Evolutionary conservation across 2,797 vertebrate species (phyloP).

Genomic region (Myripristis murdjan): DNA sequence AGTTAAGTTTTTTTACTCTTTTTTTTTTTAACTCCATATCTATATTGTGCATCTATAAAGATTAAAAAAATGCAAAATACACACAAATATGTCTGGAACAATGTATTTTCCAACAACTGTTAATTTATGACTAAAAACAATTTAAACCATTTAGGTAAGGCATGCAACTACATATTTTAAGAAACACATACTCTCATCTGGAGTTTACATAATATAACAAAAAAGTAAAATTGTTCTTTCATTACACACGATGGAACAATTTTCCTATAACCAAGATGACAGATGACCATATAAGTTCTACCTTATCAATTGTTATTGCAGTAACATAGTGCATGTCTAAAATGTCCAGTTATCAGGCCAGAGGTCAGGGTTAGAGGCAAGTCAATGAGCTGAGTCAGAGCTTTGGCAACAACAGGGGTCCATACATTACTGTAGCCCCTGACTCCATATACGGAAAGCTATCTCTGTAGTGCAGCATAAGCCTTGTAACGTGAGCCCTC

Average conservation of each 20-base stretch:
- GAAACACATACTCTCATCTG: constrained; percentile 6
- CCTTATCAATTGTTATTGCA: constrained; percentile 54
- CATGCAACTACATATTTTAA: background rate
- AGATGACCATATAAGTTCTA: constrained; percentile 56
- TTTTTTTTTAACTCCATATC: too few relatives aligned
- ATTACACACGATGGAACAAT: constrained; percentile 37
- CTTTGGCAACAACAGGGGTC: constrained; percentile 76
- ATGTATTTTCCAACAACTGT: background rate
- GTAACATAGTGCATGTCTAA: constrained; percentile 64
- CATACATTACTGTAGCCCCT: constrained; percentile 82
- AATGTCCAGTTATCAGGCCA: constrained; percentile 71
- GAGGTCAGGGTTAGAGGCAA: constrained; percentile 75
- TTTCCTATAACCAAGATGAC: constrained; percentile 59
- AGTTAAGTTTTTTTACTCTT: background rate
- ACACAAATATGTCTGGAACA: background rate
- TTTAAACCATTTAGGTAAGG: background rate
- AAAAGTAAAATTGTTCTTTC: constrained; percentile 12
- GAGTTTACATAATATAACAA: background rate
- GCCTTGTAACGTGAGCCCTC: constrained; percentile 83
- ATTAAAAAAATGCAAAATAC: too few relatives aligned
- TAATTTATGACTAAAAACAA: too few relatives aligned
- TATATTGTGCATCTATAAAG: too few relatives aligned
- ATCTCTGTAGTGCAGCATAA: constrained; percentile 80
- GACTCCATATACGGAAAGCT: constrained; percentile 79
- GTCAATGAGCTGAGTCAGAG: constrained; percentile 82